Conservation (phyloP, 2,113 vertebrate species). For the Scomber colias region DNA sequence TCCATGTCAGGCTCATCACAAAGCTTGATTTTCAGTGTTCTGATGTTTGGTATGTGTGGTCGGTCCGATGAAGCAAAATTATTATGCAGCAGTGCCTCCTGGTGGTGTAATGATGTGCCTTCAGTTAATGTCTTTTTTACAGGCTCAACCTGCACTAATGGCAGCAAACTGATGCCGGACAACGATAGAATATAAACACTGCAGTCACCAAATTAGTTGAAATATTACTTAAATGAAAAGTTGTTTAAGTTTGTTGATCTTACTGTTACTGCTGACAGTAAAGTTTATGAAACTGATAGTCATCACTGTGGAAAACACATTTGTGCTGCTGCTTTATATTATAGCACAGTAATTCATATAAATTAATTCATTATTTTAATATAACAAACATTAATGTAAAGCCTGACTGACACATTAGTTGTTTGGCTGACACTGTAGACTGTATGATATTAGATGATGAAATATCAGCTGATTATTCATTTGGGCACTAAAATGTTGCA, state of each 20-base stretch:
- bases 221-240: neutral
- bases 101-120: conserved; percentile 65
- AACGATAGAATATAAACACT: neutral
- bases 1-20: conserved; percentile 38
- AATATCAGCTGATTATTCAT: neutral
- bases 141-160: conserved; percentile 30
- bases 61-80: conserved; percentile 31
- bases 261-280: neutral
- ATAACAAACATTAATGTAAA: neutral
- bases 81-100: conserved; percentile 58
- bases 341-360: neutral
- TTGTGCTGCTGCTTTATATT: neutral
- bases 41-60: conserved; percentile 32
- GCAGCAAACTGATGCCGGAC: conserved; percentile 14
- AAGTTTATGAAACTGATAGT: neutral
- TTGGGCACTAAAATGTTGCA: too few species aligned
- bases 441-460: neutral
- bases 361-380: too few species aligned
- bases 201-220: neutral
- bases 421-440: neutral
- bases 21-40: neutral
- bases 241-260: too few species aligned
- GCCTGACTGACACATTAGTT: neutral
- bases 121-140: conserved; percentile 33
- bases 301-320: too few species aligned